Percentiles rank a stretch among this genome's conserved stretches.
Conservation (phyloP, 2,888 invertebrate genomes). For the Pristionchus maxplancki region DNA sequence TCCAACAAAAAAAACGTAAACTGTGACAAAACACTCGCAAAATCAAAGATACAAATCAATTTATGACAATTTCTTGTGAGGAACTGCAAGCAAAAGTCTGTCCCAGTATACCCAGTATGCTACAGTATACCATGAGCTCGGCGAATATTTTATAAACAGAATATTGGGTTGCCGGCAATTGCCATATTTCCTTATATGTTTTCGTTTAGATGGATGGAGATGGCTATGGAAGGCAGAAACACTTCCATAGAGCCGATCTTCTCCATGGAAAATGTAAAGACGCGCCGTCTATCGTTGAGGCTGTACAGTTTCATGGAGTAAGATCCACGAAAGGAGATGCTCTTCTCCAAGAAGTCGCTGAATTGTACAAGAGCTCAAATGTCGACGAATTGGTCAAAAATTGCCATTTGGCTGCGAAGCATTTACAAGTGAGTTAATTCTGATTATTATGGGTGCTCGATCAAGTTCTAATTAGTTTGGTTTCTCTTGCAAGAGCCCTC, state of each 20-base stretch:
- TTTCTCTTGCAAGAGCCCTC: too few species aligned
- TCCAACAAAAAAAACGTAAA: too few species aligned
- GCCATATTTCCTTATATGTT: neutral
- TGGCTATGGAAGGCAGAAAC: slow-evolving; percentile 49
- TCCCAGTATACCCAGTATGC: too few species aligned
- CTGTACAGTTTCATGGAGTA: slow-evolving; percentile 75
- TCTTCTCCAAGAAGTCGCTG: slow-evolving; percentile 83
- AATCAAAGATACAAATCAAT: too few species aligned
- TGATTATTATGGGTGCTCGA: too few species aligned
- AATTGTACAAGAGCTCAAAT: slow-evolving; percentile 88
- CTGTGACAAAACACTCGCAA: too few species aligned
- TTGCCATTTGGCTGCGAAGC: slow-evolving; percentile 70
- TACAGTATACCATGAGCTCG: too few species aligned
- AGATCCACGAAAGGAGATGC: slow-evolving; percentile 72
- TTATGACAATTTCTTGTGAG: too few species aligned
- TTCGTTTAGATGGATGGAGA: slow-evolving; percentile 29
- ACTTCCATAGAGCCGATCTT: slow-evolving; percentile 60
- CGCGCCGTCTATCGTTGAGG: slow-evolving; percentile 66
- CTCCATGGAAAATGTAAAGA: slow-evolving; percentile 60
- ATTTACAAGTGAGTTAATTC: slow-evolving; percentile 61
- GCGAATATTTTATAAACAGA: too few species aligned
- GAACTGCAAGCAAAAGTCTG: too few species aligned
- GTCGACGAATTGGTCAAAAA: slow-evolving; percentile 84
- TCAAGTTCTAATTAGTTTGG: too few species aligned
- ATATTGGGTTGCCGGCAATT: too few species aligned